Evolutionary conservation across 2,888 invertebrate genomes (phyloP).

Genomic region (Frankliniella fusca): DNA sequence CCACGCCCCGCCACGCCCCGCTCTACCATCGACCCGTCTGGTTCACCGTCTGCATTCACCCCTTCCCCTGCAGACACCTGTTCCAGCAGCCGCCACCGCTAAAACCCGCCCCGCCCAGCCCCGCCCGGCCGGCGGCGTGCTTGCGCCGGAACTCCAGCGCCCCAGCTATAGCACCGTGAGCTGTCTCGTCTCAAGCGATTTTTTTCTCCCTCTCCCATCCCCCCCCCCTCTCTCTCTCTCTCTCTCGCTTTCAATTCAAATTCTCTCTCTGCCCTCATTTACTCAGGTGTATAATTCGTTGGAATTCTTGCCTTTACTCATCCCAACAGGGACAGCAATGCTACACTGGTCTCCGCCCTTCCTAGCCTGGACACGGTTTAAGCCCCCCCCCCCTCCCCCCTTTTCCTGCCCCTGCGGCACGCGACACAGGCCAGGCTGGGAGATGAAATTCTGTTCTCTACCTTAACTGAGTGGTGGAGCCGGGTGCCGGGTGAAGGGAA

Average conservation of each 20-base stretch:
- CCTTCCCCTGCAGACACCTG: slow-evolving; percentile 9
- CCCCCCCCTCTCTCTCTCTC: neutral
- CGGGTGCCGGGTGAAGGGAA: too few relatives aligned
- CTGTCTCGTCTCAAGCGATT: too few relatives aligned
- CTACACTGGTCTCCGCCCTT: too few relatives aligned
- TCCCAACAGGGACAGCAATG: too few relatives aligned
- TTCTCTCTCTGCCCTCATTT: neutral
- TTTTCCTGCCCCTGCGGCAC: too few relatives aligned
- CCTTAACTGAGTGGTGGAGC: too few relatives aligned
- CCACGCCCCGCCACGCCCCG: neutral
- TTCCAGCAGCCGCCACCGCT: neutral
- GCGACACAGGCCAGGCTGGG: too few relatives aligned
- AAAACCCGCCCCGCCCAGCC: neutral
- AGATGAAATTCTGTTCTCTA: too few relatives aligned
- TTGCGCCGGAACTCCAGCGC: neutral
- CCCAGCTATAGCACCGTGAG: neutral
- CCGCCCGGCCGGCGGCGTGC: neutral
- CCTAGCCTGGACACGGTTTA: too few relatives aligned
- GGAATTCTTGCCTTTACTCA: too few relatives aligned
- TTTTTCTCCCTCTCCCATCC: neutral
- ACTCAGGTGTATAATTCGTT: too few relatives aligned
- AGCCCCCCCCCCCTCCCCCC: too few relatives aligned
- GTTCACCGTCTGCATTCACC: neutral
- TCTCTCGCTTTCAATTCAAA: neutral
- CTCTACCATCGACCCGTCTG: neutral